phyloP scores from a whole-genome alignment of 2,797 vertebrate genomes.

The Anguilla marmorata region DNA sequence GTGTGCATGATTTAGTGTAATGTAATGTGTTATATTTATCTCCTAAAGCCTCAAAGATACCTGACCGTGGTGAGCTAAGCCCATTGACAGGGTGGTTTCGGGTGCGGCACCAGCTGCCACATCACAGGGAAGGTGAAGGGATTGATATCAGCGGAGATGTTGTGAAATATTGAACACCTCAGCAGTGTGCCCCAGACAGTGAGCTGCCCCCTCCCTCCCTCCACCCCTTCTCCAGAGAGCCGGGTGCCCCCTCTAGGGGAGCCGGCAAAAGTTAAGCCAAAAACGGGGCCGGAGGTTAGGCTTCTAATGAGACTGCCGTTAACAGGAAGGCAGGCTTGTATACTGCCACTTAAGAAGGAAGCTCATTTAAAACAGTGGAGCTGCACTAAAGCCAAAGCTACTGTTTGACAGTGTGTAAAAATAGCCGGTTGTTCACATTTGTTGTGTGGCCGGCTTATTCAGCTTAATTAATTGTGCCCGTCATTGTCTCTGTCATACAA shows the following conservation, averaged over 20 bases:
- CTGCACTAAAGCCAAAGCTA: conserved; percentile 6
- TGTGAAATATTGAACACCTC: conserved; percentile 30
- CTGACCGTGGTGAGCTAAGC: not conserved
- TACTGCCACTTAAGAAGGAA: not conserved
- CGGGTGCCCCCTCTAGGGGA: not conserved
- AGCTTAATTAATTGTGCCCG: conserved; percentile 23
- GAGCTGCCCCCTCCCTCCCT: conserved; percentile 17
- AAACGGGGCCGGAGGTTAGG: conserved; percentile 20
- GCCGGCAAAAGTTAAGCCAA: conserved; percentile 13
- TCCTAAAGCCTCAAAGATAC: not conserved
- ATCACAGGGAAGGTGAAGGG: conserved; percentile 21
- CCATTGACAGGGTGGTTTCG: not conserved
- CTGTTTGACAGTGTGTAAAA: not conserved
- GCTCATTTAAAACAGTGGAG: conserved; percentile 16
- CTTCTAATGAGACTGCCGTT: conserved; percentile 30
- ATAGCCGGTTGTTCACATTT: not conserved
- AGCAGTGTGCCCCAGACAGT: conserved; percentile 13
- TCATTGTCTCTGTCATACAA: not conserved
- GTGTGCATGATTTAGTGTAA: not conserved
- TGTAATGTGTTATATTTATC: not conserved
- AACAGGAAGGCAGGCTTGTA: conserved; percentile 18
- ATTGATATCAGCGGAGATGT: conserved; percentile 29
- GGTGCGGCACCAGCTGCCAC: conserved; percentile 26
- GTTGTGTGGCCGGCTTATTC: not conserved
- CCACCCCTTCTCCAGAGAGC: conserved; percentile 20